Base-by-base conservation (phyloP, 2,797 vertebrate genomes). In the Antennarius maculatus region DNA sequence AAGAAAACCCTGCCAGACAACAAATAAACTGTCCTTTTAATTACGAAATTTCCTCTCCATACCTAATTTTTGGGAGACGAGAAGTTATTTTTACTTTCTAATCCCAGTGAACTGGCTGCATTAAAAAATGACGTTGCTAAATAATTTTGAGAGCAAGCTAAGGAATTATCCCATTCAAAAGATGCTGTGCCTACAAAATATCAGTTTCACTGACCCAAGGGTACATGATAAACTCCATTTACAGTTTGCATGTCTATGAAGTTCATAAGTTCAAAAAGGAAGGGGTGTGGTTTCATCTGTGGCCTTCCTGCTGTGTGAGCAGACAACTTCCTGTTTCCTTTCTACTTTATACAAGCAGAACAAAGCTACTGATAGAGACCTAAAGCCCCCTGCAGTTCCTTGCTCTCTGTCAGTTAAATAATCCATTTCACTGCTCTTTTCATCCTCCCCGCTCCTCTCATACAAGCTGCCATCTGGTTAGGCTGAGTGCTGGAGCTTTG, bases 381-480 rank as follows among this genome's bases (percentile, higher is more conserved):
- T 82, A 83, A 89, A 82, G 70, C 87, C 79, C 78, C 89, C 90
- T 55, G 84, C 80, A 88, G 89, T 75, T 88, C 65, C 73, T n/a
- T 37, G 53, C 81, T 89, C 79, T 88, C 85, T 84, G 82, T 76
- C 80, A 84, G 85, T 91, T 92, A 92, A 93, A 91, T 86, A 89
- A 87, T 88, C 86, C 85, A 84, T 89, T 91, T 91, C 87, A 88
- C 86, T 82, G 9, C 79, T 69, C 79, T 81, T 91, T 87, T 87
- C 81, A 90, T 88, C 83, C 79, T 45, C 49, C 67, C 74, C 48
- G 68, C 82, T 86, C 70, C 10, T 65, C 71, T 83, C 71, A 74
- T 81, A 75, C 10, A 61, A 83, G 85, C 84, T 88, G 89, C 86
- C 87, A 84, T 71, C 71, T 82, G 39, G 80, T 89, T 85, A 88